Base-by-base conservation (phyloP, 2,888 invertebrate species). In the Tanypteryx hageni region DNA sequence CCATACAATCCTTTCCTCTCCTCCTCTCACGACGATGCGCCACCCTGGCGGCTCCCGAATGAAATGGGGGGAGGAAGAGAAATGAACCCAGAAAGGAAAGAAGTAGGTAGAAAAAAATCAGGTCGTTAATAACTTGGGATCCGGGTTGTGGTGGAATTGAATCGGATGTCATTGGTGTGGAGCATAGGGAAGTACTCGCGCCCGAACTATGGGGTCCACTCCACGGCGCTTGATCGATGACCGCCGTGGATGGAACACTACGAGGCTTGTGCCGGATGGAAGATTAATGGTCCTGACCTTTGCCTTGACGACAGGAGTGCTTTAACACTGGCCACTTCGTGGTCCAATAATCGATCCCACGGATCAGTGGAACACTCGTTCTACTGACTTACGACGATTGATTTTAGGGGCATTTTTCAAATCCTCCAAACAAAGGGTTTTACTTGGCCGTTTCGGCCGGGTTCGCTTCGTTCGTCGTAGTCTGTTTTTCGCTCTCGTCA, bases 271-370 rank as follows among this genome's bases (percentile, higher is more conserved):
- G 59, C 57, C 18, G n/a, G 27, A 22, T 31, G 57, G 89, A 89
- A 89, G 89, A 89, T 89, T 89, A 89, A 89, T 89, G 64, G 64
- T 89, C 16, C 64, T 44, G 89, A 44, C 89, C 89, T 89, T 89
- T 89, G 89, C 68, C 89, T 89, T 44, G 89, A 89, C 89, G 89
- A 89, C 89, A 89, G 89, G 64, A 89, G 89, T 89, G 89, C 89
- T 89, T 89, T 89, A 89, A 89, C 89, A 89, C 64, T 44, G 64
- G 89, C 89, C 89, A 89, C 89, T 89, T 89, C 44, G 89, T 89
- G 89, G 89, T 89, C 89, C 89, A 59, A 64, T 89, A 89, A 89
- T 89, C 89, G 89, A 89, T 89, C 89, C 56, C 89, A 89, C 89
- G 89, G 89, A 89, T 89, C 89, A 89, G 64, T 89, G 31, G 68